Evolutionary conservation across 2,113 vertebrate genomes (phyloP), one percentile per base, ranked within the genome.

Genomic region (Zosterops japonicus): DNA sequence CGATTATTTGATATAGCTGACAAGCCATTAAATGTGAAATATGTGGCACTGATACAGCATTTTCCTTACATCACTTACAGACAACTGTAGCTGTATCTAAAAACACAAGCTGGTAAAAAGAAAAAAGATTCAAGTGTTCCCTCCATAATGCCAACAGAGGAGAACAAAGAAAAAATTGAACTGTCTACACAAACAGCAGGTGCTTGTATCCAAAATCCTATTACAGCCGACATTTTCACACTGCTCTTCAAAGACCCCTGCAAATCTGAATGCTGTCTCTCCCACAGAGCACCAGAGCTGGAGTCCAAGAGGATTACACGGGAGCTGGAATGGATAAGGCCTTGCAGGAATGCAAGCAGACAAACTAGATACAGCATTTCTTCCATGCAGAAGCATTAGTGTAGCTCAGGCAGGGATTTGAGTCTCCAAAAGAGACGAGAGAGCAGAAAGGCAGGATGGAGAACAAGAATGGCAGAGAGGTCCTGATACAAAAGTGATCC

Each of bases 231-330:
- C 90, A 74, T 92, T 94, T 89, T 91, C 93, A 83, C 72, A 56
- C 72, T 68, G 80, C 20, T 95, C 91, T 83, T 93, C 83, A 89
- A 94, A 94, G 93, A 81, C 23, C 11, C 52, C 83, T 49, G 56
- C 72, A 86, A 92, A 86, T 33, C 44, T 67, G 35, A 89, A 68
- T 2, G 17, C 65, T 56, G 47, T 10, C 52, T 59, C 59, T 81
- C 56, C 64, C 47, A 67, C 47, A 42, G 47, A 90, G 60, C 68
- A 63, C 23, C 76, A 85, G 29, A 70, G 60, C 47, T 36, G 31
- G 56, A 64, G 41, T 33, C 78, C 18, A 8, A 89, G 91, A 74
- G 71, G 67, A 94, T 83, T 80, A 91, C n/a, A 55, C 0, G 0
- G 64, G 63, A 85, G 71, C 67, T 90, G 75, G 71, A 77, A 90